Base-by-base conservation (phyloP, 2,888 invertebrate species). In the Dendrolimus houi region DNA sequence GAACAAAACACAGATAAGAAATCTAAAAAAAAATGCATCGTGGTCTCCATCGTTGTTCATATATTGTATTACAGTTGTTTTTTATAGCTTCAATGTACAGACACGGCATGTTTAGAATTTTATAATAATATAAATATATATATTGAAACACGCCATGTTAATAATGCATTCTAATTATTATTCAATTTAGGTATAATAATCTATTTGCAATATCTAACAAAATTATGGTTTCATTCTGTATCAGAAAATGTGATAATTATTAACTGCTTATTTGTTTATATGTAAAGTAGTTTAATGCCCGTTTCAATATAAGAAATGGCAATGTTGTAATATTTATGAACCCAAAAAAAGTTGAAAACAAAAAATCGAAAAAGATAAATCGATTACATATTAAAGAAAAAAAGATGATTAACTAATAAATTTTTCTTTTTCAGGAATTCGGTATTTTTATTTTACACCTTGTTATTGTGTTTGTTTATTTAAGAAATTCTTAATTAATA, bases 341-440 rank as follows among this genome's bases (percentile, higher is more conserved):
- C 47, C 47, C 47, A 47, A 64, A 69, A 67, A 67, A 64, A 57
- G 64, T 57, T 52, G 54, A 56, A 54, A 41, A 55, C 10, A 62
- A 60, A 60, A 66, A 65, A 70, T 69, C 69, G 71, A 75, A 74
- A 74, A 75, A 76, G 63, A 72, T 53, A 40, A 65, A 59, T 71
- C 69, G 72, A 74, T 70, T n/a, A 58, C 9, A 56, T 54, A 58
- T 58, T 60, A 56, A 63, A 66, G 67, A 60, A 69, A 63, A 17
- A 60, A 62, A 65, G 59, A 40, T 61, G 59, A 75, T 69, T 74
- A 72, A 80, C 71, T 70, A 81, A 73, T 76, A 78, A 74, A 71
- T 69, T 72, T 76, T 77, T 83, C 79, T 69, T 80, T 83, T 83
- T 78, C 83, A 83, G 83, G 74, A 79, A 69, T 61, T 59, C 64